Evolutionary conservation across 2,797 vertebrate species (phyloP), one percentile per base, ranked within the genome.

Genomic region (Spea hammondii): DNA sequence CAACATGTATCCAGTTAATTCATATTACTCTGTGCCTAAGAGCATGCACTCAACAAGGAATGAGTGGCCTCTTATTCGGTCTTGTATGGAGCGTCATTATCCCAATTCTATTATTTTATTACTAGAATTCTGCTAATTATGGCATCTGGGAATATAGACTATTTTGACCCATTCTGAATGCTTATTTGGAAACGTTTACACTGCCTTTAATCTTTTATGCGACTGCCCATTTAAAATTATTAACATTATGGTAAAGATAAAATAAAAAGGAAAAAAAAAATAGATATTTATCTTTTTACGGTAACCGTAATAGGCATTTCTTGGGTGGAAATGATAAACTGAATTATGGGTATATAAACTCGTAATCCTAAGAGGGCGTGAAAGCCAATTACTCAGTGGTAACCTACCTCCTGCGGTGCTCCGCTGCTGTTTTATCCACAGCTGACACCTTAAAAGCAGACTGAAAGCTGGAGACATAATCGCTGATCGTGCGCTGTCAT

Each of bases 391-490:
- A 65, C 49, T 50, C 53, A 44, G 74, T 46, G 70, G 49, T 77
- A 76, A 65, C 79, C 74, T 68, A 76, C 67, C 73, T 67, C 79
- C 79, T 72, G 74, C 79, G 72, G 79, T 55, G 79, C 47, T 57
- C 49, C 60, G 10, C 65, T 14, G 13, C 13, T 47, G 50, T 51
- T 73, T 73, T 64, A 73, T 59, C 47, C 57, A 50, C 47, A 49
- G n/a, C 12, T 76, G 79, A 81, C 74, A 81, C 69, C 57, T 81
- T 81, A 81, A 81, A 76, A 81, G 79, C 69, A 68, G 46, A 81
- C 51, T 65, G 73, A 80, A 79, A 70, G 66, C 78, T 17, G 7
- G 8, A 55, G 65, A 79, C 57, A 51, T 79, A 79, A 79, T 79
- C 46, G 44, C 64, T 64, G 78, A 80, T 80, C 64, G 54, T 74